Conservation (phyloP, 2,797 vertebrate species). For the Acropternis orthonyx region DNA sequence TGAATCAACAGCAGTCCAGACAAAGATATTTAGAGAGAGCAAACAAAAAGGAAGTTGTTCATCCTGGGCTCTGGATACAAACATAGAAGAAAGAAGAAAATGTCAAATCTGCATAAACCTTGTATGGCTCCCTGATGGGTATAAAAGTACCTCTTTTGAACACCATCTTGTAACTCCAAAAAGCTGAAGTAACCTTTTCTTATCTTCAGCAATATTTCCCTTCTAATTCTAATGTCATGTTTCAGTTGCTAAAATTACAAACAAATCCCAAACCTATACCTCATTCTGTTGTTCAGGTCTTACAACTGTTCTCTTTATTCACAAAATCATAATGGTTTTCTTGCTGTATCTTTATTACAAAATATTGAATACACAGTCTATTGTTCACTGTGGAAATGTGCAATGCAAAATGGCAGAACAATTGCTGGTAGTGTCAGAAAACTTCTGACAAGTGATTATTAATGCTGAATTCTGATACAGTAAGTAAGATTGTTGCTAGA, state of each 20-base stretch:
- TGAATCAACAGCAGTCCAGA: constrained; percentile 24
- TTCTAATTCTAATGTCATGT: neutral
- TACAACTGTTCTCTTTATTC: neutral
- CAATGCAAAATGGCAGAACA: neutral
- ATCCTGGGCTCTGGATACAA: constrained; percentile 9
- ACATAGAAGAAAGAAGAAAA: constrained; percentile 41
- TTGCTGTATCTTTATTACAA: neutral
- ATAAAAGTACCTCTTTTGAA: constrained; percentile 18
- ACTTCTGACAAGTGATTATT: neutral
- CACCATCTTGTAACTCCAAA: neutral
- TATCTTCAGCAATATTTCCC: neutral
- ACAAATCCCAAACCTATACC: neutral
- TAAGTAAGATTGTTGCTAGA: neutral
- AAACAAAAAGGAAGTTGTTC: neutral
- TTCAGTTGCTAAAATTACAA: neutral
- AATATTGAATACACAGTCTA: neutral
- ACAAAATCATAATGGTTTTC: neutral
- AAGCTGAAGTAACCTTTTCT: constrained; percentile 23
- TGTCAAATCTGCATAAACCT: constrained; percentile 58
- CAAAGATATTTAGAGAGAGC: constrained; percentile 25
- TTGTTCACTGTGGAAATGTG: neutral
- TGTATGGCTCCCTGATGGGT: neutral
- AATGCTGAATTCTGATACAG: neutral
- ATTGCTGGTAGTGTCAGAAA: neutral
- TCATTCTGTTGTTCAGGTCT: neutral